These are phyloP conservation scores for Drosophila sproati DNA, from an alignment of 1,140 invertebrate genomes.

Conservation along the genomic window DNA sequence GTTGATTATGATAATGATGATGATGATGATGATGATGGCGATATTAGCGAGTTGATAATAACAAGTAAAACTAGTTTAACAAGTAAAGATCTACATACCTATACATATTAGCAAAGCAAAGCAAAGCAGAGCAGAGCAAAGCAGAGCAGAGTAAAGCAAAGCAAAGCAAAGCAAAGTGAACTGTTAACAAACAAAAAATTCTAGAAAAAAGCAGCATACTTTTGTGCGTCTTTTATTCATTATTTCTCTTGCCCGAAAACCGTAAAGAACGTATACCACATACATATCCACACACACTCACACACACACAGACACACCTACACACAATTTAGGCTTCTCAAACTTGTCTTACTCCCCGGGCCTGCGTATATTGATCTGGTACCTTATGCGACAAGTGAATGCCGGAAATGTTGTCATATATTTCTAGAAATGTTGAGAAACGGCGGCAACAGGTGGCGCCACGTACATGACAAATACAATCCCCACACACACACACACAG, in stretches of 20 bases:
- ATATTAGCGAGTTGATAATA: constrained; percentile 71
- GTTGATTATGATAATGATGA: constrained; percentile 24
- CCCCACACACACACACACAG: constrained; percentile 11
- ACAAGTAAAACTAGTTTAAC: constrained; percentile 66
- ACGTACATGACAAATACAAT: constrained; percentile 7
- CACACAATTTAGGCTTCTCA: constrained; percentile 20
- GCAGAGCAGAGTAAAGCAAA: not conserved
- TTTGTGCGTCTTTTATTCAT: constrained; percentile 52
- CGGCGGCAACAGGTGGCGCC: constrained; percentile 15
- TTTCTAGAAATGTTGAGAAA: constrained; percentile 9
- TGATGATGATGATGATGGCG: constrained; percentile 36
- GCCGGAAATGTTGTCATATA: constrained; percentile 11
- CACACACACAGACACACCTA: constrained; percentile 13
- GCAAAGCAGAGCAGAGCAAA: constrained; percentile 44
- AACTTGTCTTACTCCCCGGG: constrained; percentile 16
- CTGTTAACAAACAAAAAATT: constrained; percentile 21
- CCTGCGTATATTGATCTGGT: constrained; percentile 25
- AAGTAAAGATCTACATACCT: constrained; percentile 27
- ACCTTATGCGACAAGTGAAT: constrained; percentile 25
- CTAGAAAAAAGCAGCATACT: constrained; percentile 46
- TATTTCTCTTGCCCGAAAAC: constrained; percentile 26
- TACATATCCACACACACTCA: constrained; percentile 49
- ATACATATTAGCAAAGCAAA: constrained; percentile 27
- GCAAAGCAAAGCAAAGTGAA: constrained; percentile 61
- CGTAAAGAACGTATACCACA: constrained; percentile 44